Base-by-base conservation (phyloP, 1,140 invertebrate genomes). In the Mycetomoellerius zeteki region DNA sequence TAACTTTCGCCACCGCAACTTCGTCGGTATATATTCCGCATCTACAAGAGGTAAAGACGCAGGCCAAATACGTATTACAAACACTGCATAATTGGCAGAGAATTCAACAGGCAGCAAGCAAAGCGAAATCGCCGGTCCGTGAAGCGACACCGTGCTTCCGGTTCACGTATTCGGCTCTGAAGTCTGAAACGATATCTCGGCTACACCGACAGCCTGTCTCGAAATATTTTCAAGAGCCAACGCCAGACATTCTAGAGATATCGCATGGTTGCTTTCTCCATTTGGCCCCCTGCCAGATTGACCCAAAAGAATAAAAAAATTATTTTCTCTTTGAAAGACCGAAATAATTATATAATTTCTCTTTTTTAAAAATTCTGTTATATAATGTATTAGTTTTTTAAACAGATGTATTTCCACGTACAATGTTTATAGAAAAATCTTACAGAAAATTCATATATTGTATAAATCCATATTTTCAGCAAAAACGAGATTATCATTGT, bases 71-170 rank as follows among this genome's bases (percentile, higher is more conserved):
- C 67, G 81, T 86, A 89, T 91, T 89, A 88, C 93, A 94, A 94
- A 93, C 91, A 90, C 91, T 92, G 91, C 93, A 94, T 94, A 94
- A 95, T 94, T 95, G 94, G 93, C 89, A 87, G 89, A 92, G 92
- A 91, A 93, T 94, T 94, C 90, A 92, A 92, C 90, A 92, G 90
- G 78, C 88, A 91, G 91, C 89, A 87, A 93, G 91, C 91, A 94
- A 93, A 94, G 92, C 90, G 86, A 72, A 92, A 88, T 93, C 93
- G 93, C 81, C 91, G 89, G 91, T 86, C 92, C 91, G 92, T 94
- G 88, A 94, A 91, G 87, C 91, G 92, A 87, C 92, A 90, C 88
- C 89, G 90, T 87, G 88, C 93, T 94, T 94, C 92, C 93, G 92
- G 92, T 93, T 93, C 93, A 91, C 88, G 89, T 93, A 90, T 92